Conservation (phyloP, 2,888 invertebrate genomes). For the Himalopsyche japonica region DNA sequence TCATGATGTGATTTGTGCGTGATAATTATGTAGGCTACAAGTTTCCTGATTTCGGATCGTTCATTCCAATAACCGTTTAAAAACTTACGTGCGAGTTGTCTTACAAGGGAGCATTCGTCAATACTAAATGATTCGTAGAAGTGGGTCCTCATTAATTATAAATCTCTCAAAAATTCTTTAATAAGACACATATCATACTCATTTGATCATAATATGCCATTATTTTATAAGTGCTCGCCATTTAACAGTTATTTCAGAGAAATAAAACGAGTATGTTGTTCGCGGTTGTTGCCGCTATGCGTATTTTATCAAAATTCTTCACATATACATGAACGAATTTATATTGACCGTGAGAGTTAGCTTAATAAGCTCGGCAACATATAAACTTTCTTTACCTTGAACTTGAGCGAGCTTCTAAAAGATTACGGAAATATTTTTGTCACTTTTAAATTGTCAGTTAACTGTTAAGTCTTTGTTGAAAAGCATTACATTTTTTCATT, state of each 20-base stretch:
- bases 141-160: slow-evolving; percentile 6
- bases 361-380: not conserved
- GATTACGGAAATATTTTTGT: too few species aligned
- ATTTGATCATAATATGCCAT: too few species aligned
- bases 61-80: not conserved
- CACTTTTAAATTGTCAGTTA: too few species aligned
- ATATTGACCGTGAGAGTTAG: not conserved
- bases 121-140: not conserved
- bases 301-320: not conserved
- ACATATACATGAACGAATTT: not conserved
- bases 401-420: too few species aligned
- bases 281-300: not conserved
- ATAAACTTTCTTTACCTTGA: too few species aligned
- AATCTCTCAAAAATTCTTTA: slow-evolving; percentile 2
- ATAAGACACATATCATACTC: too few species aligned
- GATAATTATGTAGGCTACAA: not conserved
- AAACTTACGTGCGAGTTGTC: not conserved
- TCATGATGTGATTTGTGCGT: too few species aligned
- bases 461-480: too few species aligned
- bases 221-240: too few species aligned
- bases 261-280: not conserved
- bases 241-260: not conserved
- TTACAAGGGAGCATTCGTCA: slow-evolving; percentile 3
- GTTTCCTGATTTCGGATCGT: not conserved
- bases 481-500: too few species aligned